phyloP scores from a whole-genome alignment of 2,113 vertebrate species.

The Cyanoderma ruficeps region DNA sequence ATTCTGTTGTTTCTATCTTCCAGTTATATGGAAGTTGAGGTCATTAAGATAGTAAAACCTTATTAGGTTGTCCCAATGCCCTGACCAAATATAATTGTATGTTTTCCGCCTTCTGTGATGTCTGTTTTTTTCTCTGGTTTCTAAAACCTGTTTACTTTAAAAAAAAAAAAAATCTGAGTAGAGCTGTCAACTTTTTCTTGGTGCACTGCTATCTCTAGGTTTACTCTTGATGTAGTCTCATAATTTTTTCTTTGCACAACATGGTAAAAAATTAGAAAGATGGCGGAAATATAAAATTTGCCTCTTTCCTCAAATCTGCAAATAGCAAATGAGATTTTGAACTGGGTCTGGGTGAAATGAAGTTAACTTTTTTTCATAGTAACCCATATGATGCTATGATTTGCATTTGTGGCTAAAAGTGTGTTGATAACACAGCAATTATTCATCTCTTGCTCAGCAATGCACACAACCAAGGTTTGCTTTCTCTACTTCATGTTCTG shows the following conservation, averaged over 20 bases:
- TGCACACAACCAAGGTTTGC: background rate
- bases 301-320: background rate
- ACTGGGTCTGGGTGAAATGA: background rate
- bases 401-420: background rate
- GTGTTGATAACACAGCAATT: background rate
- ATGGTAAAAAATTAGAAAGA: background rate
- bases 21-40: background rate
- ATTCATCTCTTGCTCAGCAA: background rate
- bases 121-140: background rate
- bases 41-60: background rate
- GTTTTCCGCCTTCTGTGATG: background rate
- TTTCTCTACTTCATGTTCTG: background rate
- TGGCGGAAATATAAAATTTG: background rate
- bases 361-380: background rate
- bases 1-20: background rate
- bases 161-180: background rate
- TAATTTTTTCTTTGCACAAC: background rate
- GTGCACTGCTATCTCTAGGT: background rate
- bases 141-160: background rate
- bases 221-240: background rate
- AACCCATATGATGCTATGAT: rapidly evolving
- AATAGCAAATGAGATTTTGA: background rate
- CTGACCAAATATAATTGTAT: background rate
- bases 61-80: background rate
- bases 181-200: background rate